A percentile compares a stretch with the other conserved stretches of the same genome.
Evolutionary conservation across 1,140 invertebrate species (phyloP).

Genomic region (Ceratina calcarata): DNA sequence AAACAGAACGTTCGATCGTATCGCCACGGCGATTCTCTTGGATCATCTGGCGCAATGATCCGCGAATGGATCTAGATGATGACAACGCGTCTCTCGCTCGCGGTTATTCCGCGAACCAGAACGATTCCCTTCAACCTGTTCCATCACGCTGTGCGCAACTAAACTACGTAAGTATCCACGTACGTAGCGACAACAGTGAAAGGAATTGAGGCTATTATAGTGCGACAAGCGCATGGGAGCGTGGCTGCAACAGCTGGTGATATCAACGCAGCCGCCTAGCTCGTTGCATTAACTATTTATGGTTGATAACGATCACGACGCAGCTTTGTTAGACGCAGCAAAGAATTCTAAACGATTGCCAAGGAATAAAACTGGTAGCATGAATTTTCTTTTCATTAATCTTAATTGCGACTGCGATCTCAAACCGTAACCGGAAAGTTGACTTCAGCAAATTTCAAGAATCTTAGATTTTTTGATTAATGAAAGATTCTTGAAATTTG

Average conservation of each 20-base stretch:
- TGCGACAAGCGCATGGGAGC: conserved; percentile 18
- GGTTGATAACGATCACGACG: conserved; percentile 48
- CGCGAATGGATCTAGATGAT: conserved; percentile 26
- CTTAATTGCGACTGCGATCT: no score
- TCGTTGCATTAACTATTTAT: conserved; percentile 41
- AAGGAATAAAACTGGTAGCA: no score
- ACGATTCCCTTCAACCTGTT: neutral
- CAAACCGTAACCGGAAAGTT: no score
- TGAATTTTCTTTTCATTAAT: no score
- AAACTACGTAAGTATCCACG: conserved; percentile 1
- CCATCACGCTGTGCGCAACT: neutral
- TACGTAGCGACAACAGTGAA: conserved; percentile 56
- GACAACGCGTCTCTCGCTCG: conserved; percentile 2
- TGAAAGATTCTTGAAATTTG: no score
- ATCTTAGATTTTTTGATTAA: no score
- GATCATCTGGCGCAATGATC: conserved; percentile 31
- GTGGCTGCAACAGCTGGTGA: conserved; percentile 48
- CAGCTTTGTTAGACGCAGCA: no score
- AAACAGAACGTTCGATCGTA: neutral
- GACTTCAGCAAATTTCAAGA: no score
- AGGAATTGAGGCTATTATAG: conserved; percentile 62
- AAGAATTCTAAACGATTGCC: no score
- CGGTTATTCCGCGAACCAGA: conserved; percentile 25
- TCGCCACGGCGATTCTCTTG: neutral
- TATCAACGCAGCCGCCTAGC: conserved; percentile 36